These are phyloP conservation scores for Procambarus clarkii DNA, from an alignment of 1,140 invertebrate species.

Conservation along the genomic window DNA sequence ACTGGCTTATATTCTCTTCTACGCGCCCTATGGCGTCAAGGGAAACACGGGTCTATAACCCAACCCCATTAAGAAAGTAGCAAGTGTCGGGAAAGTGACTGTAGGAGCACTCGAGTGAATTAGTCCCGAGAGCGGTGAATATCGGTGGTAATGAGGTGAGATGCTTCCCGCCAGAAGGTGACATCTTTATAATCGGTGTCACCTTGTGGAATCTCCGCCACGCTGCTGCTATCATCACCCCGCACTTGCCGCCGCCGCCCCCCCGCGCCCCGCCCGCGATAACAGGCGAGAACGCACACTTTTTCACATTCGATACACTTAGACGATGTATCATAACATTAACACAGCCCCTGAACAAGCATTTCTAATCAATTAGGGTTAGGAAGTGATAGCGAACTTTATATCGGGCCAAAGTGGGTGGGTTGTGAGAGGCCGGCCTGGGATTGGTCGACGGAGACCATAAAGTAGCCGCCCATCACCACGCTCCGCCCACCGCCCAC, in stretches of 20 bases:
- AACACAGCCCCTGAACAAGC: conserved; percentile 50
- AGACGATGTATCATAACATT: conserved; percentile 62
- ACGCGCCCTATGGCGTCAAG: too few relatives aligned
- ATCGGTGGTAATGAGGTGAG: conserved; percentile 52
- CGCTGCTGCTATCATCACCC: background rate
- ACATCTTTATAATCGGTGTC: conserved; percentile 56
- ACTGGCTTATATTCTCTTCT: too few relatives aligned
- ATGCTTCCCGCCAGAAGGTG: conserved; percentile 54
- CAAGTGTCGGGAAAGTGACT: too few relatives aligned
- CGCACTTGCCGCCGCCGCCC: background rate
- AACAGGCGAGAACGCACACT: background rate
- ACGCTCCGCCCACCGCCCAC: background rate
- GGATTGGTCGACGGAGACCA: conserved; percentile 26
- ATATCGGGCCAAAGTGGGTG: conserved; percentile 15
- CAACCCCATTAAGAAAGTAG: too few relatives aligned
- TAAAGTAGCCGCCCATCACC: conserved; percentile 35
- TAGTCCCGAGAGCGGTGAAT: background rate
- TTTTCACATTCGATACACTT: conserved; percentile 33
- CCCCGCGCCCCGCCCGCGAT: background rate
- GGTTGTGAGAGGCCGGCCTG: background rate
- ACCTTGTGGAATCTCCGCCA: conserved; percentile 24
- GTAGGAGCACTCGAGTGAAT: background rate
- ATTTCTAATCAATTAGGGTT: conserved; percentile 50
- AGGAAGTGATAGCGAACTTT: conserved; percentile 39
- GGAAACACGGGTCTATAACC: too few relatives aligned